phyloP scores from a whole-genome alignment of 2,888 invertebrate species.

The Allacma fusca region DNA sequence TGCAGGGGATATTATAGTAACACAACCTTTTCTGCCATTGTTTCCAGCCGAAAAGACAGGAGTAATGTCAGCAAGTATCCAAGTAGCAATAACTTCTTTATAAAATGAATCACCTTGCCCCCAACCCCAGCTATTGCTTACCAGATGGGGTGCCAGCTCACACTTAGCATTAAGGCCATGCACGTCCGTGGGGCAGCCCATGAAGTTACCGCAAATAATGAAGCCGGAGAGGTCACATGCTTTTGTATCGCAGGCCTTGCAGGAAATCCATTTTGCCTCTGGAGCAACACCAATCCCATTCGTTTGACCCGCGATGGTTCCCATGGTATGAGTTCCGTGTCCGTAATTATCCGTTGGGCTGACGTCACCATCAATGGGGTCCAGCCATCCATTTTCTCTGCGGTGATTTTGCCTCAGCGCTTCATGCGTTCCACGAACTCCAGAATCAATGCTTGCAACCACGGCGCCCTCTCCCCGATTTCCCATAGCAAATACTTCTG shows the following conservation, averaged over 20 bases:
- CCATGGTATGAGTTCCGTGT: too few relatives aligned
- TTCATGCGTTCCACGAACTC: constrained; percentile 31
- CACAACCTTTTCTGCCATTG: too few relatives aligned
- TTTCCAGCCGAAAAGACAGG: constrained; percentile 44
- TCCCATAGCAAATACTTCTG: background rate
- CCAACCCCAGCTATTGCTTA: constrained; percentile 41
- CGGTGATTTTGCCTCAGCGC: constrained; percentile 4
- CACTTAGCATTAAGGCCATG: constrained; percentile 26
- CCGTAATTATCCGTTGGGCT: too few relatives aligned
- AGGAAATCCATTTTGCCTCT: too few relatives aligned
- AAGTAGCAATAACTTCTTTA: constrained; percentile 24
- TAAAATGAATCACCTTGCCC: constrained; percentile 26
- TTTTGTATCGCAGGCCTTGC: too few relatives aligned
- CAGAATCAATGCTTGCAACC: too few relatives aligned
- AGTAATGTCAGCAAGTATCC: constrained; percentile 30
- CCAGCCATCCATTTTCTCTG: too few relatives aligned
- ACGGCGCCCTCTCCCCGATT: constrained; percentile 5
- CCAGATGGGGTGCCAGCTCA: constrained; percentile 37
- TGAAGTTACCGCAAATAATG: constrained; percentile 27
- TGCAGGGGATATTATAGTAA: too few relatives aligned
- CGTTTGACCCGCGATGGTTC: too few relatives aligned
- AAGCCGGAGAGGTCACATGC: constrained; percentile 17
- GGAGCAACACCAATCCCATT: too few relatives aligned
- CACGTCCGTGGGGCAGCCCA: constrained; percentile 39
- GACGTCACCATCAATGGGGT: too few relatives aligned